Conservation (phyloP, 1,140 invertebrate genomes). For the Probaryconus sp. region DNA sequence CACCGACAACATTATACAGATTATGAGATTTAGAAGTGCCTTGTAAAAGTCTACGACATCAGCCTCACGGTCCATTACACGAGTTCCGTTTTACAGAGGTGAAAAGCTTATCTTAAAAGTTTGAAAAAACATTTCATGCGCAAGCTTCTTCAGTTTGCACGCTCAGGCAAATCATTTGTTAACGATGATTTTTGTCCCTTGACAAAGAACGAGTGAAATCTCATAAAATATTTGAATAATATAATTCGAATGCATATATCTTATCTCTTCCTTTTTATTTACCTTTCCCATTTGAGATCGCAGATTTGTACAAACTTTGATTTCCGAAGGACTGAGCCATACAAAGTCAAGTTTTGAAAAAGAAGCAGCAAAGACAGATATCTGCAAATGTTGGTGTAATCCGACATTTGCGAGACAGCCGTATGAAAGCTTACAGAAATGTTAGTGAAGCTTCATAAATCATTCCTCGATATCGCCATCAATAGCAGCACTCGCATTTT, state of each 20-base stretch:
- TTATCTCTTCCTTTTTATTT: too few species aligned
- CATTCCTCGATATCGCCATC: slow-evolving; percentile 52
- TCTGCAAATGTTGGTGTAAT: slow-evolving; percentile 59
- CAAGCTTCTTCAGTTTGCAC: too few species aligned
- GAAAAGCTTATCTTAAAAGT: slow-evolving; percentile 26
- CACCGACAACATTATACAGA: not conserved
- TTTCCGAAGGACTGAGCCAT: too few species aligned
- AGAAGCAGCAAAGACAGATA: slow-evolving; percentile 31
- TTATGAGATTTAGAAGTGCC: slow-evolving; percentile 6
- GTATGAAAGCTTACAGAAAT: slow-evolving; percentile 40
- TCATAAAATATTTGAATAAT: too few species aligned
- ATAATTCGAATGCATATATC: too few species aligned
- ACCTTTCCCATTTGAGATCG: too few species aligned
- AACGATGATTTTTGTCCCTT: too few species aligned
- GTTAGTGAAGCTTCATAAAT: slow-evolving; percentile 56
- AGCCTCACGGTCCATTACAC: slow-evolving; percentile 26
- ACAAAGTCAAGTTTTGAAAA: slow-evolving; percentile 21
- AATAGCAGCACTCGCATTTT: slow-evolving; percentile 37
- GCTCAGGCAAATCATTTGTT: too few species aligned
- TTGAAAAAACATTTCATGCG: too few species aligned
- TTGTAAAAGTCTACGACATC: slow-evolving; percentile 23
- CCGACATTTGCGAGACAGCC: slow-evolving; percentile 60
- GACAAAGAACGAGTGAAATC: too few species aligned
- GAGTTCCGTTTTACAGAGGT: slow-evolving; percentile 13
- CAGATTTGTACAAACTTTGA: too few species aligned